A percentile compares a stretch with the other conserved stretches of the same genome.
Conservation (phyloP, 1,140 invertebrate species). For the Zophobas atratus region DNA sequence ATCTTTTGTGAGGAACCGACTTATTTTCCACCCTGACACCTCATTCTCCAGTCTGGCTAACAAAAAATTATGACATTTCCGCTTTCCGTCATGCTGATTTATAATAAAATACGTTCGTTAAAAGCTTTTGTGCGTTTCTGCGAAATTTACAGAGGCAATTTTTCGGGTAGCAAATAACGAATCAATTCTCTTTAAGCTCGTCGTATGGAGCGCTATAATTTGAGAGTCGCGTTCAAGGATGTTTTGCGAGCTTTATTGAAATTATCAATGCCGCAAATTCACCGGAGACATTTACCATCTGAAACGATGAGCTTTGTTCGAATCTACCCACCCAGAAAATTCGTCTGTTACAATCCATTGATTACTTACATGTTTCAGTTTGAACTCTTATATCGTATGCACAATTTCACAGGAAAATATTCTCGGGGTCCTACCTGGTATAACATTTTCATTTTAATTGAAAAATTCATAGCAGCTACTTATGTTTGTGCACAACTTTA, state of each 20-base stretch:
- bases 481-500: not conserved
- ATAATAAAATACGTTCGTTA: constrained; percentile 19
- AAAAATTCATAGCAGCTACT: constrained; percentile 6
- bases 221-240: constrained; percentile 4
- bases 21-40: constrained; percentile 7
- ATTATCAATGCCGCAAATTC: constrained; percentile 20
- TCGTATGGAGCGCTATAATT: constrained; percentile 6
- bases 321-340: constrained; percentile 17
- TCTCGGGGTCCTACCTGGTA: not conserved
- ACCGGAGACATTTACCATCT: constrained; percentile 28
- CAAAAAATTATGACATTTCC: constrained; percentile 21
- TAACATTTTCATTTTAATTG: constrained; percentile 26
- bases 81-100: constrained; percentile 12
- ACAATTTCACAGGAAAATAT: constrained; percentile 34
- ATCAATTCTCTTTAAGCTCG: constrained; percentile 20
- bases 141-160: not conserved
- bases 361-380: constrained; percentile 22
- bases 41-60: not conserved
- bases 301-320: constrained; percentile 40
- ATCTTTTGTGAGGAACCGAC: constrained; percentile 15
- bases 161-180: constrained; percentile 1
- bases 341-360: constrained; percentile 36
- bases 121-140: constrained; percentile 27
- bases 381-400: constrained; percentile 30
- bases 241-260: constrained; percentile 28